These are phyloP conservation scores for Macroteleia sp. DNA, from an alignment of 2,888 invertebrate genomes.

Conservation along the genomic window DNA sequence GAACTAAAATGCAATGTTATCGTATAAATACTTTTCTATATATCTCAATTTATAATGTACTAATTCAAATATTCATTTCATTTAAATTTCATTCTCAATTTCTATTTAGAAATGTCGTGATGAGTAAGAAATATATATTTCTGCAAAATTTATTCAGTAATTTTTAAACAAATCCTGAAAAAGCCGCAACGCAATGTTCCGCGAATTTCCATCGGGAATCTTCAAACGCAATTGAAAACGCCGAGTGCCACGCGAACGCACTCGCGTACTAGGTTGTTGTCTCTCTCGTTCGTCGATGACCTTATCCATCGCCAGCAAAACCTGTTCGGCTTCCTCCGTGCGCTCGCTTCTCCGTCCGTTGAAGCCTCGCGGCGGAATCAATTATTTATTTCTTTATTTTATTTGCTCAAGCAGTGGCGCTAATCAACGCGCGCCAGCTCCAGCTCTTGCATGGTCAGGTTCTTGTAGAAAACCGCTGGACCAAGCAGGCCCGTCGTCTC, in stretches of 20 bases:
- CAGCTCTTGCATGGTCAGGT: not conserved
- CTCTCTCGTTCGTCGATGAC: slow-evolving; percentile 76
- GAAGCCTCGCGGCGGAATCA: slow-evolving; percentile 81
- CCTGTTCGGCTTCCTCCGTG: slow-evolving; percentile 81
- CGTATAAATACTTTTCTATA: too few species aligned
- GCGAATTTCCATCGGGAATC: slow-evolving; percentile 19
- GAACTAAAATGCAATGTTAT: too few species aligned
- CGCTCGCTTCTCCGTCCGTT: slow-evolving; percentile 69
- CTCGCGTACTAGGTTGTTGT: slow-evolving; percentile 53
- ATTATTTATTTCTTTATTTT: slow-evolving; percentile 83
- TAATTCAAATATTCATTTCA: too few species aligned
- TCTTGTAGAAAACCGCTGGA: not conserved
- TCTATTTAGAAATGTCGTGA: too few species aligned
- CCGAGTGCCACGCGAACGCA: slow-evolving; percentile 49
- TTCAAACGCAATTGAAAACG: slow-evolving; percentile 34
- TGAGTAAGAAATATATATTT: too few species aligned
- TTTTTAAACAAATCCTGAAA: too few species aligned
- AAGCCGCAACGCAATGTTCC: too few species aligned
- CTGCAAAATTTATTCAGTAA: too few species aligned
- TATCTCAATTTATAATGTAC: too few species aligned
- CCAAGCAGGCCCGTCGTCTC: not conserved
- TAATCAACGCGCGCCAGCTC: slow-evolving; percentile 72
- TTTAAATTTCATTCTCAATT: too few species aligned
- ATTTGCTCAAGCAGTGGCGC: slow-evolving; percentile 77
- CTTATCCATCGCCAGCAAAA: slow-evolving; percentile 80